Evolutionary conservation across 2,888 invertebrate species (phyloP).

Genomic region (Idaea dimidiata): DNA sequence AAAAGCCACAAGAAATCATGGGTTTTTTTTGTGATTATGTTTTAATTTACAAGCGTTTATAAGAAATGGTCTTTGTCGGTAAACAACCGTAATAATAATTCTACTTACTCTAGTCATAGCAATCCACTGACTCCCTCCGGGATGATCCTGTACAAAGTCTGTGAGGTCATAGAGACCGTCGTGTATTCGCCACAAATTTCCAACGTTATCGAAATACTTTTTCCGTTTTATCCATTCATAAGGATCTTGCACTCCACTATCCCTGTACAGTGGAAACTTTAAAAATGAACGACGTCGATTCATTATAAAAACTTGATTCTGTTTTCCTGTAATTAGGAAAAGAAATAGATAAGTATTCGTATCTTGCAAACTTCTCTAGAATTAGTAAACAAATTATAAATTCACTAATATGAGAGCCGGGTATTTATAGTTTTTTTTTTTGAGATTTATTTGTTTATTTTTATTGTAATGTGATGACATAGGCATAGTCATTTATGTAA

Average conservation of each 20-base stretch:
- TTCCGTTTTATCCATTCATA: conserved; percentile 84
- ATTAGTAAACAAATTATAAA: no score
- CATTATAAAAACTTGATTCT: not conserved
- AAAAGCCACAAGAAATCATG: no score
- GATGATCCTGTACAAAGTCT: conserved; percentile 85
- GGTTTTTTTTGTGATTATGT: no score
- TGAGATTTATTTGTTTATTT: no score
- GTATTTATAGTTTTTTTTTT: no score
- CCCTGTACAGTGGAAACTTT: conserved; percentile 68
- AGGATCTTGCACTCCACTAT: conserved; percentile 39
- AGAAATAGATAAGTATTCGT: no score
- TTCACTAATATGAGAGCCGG: no score
- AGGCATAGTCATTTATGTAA: not conserved
- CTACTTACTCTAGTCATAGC: conserved; percentile 80
- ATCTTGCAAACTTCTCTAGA: no score
- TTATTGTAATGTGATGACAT: not conserved
- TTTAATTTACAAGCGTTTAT: no score
- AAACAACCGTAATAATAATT: no score
- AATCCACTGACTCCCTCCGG: conserved; percentile 91
- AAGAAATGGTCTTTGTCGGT: no score
- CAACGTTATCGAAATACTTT: conserved; percentile 84
- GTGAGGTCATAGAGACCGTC: conserved; percentile 90
- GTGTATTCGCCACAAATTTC: conserved; percentile 88
- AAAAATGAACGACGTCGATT: conserved; percentile 28
- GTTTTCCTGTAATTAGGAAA: no score